phyloP scores from a whole-genome alignment of 2,113 vertebrate genomes.

The Neolamprologus ventralis region DNA sequence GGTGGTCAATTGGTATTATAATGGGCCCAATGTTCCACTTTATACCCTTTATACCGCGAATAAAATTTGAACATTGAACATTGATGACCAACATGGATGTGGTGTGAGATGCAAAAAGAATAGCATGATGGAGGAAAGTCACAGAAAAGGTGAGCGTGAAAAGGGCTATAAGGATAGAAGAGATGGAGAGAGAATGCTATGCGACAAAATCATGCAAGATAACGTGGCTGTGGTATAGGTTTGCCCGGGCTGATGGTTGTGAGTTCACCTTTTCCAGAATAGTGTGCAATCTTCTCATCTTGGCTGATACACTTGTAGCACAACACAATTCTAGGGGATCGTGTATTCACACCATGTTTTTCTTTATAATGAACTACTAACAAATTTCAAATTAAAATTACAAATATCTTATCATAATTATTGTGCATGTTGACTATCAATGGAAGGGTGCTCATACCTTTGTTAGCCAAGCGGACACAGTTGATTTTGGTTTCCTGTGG shows the following conservation, averaged over 20 bases:
- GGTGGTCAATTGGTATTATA: background rate
- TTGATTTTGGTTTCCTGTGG: constrained; percentile 96
- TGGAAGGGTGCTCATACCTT: constrained; percentile 82
- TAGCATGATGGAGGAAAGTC: background rate
- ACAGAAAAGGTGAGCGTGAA: background rate
- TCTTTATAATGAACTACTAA: background rate
- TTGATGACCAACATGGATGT: background rate
- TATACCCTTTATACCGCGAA: background rate
- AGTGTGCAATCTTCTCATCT: background rate
- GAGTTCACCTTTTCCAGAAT: background rate
- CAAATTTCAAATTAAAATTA: background rate
- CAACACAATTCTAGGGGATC: background rate
- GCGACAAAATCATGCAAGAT: constrained; percentile 23
- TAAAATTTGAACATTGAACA: background rate
- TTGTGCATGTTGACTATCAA: background rate
- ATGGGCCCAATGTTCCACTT: constrained; percentile 15
- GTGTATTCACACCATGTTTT: background rate
- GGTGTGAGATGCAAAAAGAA: background rate
- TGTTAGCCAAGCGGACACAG: constrained; percentile 91
- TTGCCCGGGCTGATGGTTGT: background rate
- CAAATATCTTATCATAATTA: background rate
- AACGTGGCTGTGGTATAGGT: background rate
- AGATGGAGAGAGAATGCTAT: background rate
- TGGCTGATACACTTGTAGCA: background rate
- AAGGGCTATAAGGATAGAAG: background rate